Conservation (phyloP, 2,113 vertebrate species). For the Grammomys dolichurus region DNA sequence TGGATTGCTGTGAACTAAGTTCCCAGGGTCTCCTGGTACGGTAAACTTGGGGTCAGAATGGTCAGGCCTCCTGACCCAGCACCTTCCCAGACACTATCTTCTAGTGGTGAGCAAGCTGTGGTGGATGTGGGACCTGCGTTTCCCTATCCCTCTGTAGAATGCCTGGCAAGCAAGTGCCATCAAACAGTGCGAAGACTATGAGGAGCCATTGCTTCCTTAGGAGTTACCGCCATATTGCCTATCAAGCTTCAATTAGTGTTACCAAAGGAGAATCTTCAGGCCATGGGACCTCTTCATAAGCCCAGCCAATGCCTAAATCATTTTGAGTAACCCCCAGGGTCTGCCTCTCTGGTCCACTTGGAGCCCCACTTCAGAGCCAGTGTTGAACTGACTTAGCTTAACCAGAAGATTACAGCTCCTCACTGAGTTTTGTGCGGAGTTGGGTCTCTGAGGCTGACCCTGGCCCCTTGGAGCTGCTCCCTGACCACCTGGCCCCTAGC, state of each 20-base stretch:
- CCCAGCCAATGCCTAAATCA: background rate
- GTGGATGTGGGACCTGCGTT: rapidly evolving
- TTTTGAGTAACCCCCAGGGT: background rate
- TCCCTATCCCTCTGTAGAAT: background rate
- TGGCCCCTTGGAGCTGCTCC: background rate
- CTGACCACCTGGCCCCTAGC: constrained; percentile 53
- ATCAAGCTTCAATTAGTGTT: background rate
- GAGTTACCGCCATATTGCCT: background rate
- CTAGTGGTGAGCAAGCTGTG: background rate
- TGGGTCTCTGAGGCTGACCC: background rate
- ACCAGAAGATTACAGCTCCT: background rate
- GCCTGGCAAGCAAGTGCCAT: too few species aligned
- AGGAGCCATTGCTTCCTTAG: background rate
- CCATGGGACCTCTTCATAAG: too few species aligned
- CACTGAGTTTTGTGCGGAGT: background rate
- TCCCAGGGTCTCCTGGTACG: background rate
- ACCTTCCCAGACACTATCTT: background rate
- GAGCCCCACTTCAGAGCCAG: background rate
- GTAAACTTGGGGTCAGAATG: background rate
- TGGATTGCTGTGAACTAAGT: background rate
- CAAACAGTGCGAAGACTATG: background rate
- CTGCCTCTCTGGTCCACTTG: background rate
- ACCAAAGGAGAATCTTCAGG: background rate
- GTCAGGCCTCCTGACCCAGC: background rate
- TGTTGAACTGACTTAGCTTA: background rate